Percentiles rank a stretch among this genome's conserved stretches.
These are phyloP conservation scores for Campopleginae sp. DNA, from an alignment of 2,888 invertebrate species.

Conservation along the genomic window DNA sequence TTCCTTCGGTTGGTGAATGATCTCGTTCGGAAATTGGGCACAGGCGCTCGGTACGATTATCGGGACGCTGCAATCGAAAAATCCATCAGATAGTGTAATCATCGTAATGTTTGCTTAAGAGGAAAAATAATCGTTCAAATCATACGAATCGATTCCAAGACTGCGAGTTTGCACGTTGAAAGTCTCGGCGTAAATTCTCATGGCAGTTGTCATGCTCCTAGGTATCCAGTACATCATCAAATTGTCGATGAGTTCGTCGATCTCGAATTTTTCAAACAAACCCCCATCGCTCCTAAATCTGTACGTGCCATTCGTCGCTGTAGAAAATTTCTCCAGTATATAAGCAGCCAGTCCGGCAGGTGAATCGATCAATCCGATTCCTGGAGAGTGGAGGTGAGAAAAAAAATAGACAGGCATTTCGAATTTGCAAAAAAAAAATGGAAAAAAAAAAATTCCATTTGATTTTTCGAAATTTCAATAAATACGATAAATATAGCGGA, in stretches of 20 bases:
- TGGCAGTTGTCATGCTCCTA: constrained; percentile 85
- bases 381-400: constrained; percentile 84
- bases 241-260: constrained; percentile 85
- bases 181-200: constrained; percentile 88
- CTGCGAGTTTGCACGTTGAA: constrained; percentile 81
- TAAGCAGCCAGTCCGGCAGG: constrained; percentile 95
- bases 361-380: constrained; percentile 89
- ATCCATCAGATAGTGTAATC: no score
- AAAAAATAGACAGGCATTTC: neutral
- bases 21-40: constrained; percentile 79
- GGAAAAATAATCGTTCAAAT: constrained; percentile 47
- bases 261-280: constrained; percentile 85
- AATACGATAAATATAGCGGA: no score
- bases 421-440: neutral
- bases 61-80: constrained; percentile 69
- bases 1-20: constrained; percentile 73
- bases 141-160: constrained; percentile 83
- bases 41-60: constrained; percentile 78
- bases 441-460: no score
- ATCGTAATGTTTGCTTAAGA: neutral
- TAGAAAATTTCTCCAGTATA: constrained; percentile 93
- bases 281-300: constrained; percentile 87
- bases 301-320: constrained; percentile 87
- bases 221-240: constrained; percentile 86
- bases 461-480: no score